These are phyloP conservation scores for zebrafish (Danio rerio) DNA, from an alignment of 2,113 vertebrate species.

Conservation along the genomic window GRCz12tu NC_133198.1:33551001-33551500, in stretches of 20 bases:
- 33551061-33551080: conserved; percentile 25
- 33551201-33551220: conserved; percentile 76
- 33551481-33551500: conserved; percentile 78
- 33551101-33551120: conserved; percentile 71
- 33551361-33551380: conserved; percentile 48
- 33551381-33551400: conserved; percentile 56
- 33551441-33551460: conserved; percentile 66
- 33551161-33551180: conserved; percentile 34
- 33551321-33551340: conserved; percentile 71
- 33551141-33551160: conserved; percentile 3
- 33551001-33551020: background rate
- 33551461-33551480: conserved; percentile 71
- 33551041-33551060: conserved; percentile 15
- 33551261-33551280: conserved; percentile 79
- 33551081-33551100: conserved; percentile 73
- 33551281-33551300: conserved; percentile 79
- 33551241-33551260: conserved; percentile 80
- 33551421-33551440: conserved; percentile 64
- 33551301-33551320: conserved; percentile 76
- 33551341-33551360: conserved; percentile 62
- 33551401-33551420: conserved; percentile 61
- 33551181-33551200: conserved; percentile 63
- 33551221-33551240: conserved; percentile 83
- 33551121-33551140: conserved; percentile 33
- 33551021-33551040: background rate